These are phyloP conservation scores for Psylliodes chrysocephalus DNA, from an alignment of 2,888 invertebrate species.

Conservation along the genomic window DNA sequence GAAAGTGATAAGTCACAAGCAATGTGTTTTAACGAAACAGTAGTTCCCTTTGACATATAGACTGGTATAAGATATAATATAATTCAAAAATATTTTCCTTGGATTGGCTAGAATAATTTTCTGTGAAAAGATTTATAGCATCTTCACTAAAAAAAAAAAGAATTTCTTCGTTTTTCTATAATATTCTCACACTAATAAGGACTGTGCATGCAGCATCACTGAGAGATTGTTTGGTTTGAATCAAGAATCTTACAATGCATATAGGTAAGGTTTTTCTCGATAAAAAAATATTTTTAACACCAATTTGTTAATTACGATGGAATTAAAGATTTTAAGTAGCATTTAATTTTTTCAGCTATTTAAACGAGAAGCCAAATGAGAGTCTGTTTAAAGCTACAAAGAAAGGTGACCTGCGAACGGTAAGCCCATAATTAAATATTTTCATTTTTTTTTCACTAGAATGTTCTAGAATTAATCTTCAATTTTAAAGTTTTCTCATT, in stretches of 20 bases:
- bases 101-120: constrained; percentile 2
- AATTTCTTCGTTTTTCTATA: constrained; percentile 41
- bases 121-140: constrained; percentile 24
- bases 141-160: constrained; percentile 34
- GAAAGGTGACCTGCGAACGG: constrained; percentile 82
- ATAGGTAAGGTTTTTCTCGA: constrained; percentile 68
- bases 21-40: too few relatives aligned
- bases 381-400: constrained; percentile 85
- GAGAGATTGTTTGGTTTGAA: constrained; percentile 84
- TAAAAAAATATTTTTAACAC: not conserved
- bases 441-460: too few relatives aligned
- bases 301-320: constrained; percentile 9
- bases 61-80: too few relatives aligned
- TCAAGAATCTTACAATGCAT: constrained; percentile 77
- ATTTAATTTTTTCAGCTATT: constrained; percentile 71
- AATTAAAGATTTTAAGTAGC: not conserved
- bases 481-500: too few relatives aligned
- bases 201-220: constrained; percentile 81
- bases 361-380: constrained; percentile 85
- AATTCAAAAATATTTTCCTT: constrained; percentile 19
- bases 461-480: too few relatives aligned
- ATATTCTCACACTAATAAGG: constrained; percentile 49
- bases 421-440: constrained; percentile 62
- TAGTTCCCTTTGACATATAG: too few relatives aligned
- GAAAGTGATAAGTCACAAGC: too few relatives aligned